A percentile compares a stretch with the other conserved stretches of the same genome.
phyloP scores from a whole-genome alignment of 2,888 invertebrate genomes.

The Parapristionchus giblindavisi region DNA sequence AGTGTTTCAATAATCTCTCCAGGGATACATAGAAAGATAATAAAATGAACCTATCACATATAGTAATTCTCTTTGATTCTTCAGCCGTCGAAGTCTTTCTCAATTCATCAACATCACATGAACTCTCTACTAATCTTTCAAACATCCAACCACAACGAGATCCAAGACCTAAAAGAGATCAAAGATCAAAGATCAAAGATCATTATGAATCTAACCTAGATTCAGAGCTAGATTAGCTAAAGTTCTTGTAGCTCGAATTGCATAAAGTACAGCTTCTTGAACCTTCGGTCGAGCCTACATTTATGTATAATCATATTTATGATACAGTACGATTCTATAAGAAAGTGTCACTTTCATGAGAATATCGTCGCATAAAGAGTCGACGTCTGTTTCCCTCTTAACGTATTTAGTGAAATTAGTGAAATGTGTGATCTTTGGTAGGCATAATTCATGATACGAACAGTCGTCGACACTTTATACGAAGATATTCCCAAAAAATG shows the following conservation, averaged over 20 bases:
- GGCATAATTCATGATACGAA: too few relatives aligned
- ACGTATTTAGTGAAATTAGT: too few relatives aligned
- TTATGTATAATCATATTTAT: neutral
- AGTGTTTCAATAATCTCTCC: neutral
- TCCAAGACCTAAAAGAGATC: slow-evolving; percentile 78
- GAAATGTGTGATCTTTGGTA: too few relatives aligned
- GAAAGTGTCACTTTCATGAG: too few relatives aligned
- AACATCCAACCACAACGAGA: slow-evolving; percentile 89
- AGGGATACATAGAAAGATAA: slow-evolving; percentile 76
- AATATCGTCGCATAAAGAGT: too few relatives aligned
- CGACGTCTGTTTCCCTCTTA: too few relatives aligned
- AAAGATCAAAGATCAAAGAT: slow-evolving; percentile 12
- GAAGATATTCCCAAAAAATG: too few relatives aligned
- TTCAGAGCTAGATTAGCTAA: slow-evolving; percentile 52
- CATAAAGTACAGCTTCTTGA: slow-evolving; percentile 49
- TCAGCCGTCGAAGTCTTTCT: slow-evolving; percentile 55
- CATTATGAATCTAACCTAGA: slow-evolving; percentile 39
- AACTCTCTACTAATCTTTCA: slow-evolving; percentile 85
- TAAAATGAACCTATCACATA: slow-evolving; percentile 80
- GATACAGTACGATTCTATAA: neutral
- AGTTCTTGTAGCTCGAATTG: slow-evolving; percentile 51
- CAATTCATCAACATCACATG: slow-evolving; percentile 79
- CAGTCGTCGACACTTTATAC: too few relatives aligned
- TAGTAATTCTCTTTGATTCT: slow-evolving; percentile 40
- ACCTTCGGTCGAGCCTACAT: slow-evolving; percentile 42